Conservation (phyloP, 2,797 vertebrate species). For the Helarctos malayanus region DNA sequence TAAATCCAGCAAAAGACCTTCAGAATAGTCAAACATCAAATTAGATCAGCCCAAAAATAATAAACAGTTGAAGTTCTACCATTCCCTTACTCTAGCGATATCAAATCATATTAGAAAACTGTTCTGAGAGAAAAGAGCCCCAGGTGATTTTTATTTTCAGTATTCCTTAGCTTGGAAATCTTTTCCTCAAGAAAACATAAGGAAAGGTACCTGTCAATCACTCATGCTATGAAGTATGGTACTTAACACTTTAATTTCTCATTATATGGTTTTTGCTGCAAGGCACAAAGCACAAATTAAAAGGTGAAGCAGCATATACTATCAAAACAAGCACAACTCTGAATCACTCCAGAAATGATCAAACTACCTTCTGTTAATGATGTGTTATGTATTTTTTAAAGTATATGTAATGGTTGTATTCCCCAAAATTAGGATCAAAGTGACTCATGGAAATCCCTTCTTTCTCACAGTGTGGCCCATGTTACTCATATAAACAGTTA, state of each 20-base stretch:
- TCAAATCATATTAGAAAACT: neutral
- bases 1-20: constrained; percentile 12
- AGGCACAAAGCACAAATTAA: constrained; percentile 25
- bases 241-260: constrained; percentile 1
- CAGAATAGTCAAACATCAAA: neutral
- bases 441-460: constrained; percentile 24
- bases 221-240: neutral
- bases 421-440: neutral
- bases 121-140: neutral
- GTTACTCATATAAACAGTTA: neutral
- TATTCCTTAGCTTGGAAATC: neutral
- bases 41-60: neutral
- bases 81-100: neutral
- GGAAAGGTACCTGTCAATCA: neutral
- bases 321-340: constrained; percentile 3
- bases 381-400: neutral
- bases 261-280: neutral
- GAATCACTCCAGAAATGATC: constrained; percentile 22
- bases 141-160: neutral
- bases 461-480: neutral
- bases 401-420: neutral
- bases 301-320: neutral
- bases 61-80: neutral
- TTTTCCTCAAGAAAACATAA: constrained; percentile 40
- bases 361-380: neutral